A percentile compares a stretch with the other conserved stretches of the same genome.
phyloP scores from a whole-genome alignment of 2,113 vertebrate species.

The Pelmatolapia mariae region DNA sequence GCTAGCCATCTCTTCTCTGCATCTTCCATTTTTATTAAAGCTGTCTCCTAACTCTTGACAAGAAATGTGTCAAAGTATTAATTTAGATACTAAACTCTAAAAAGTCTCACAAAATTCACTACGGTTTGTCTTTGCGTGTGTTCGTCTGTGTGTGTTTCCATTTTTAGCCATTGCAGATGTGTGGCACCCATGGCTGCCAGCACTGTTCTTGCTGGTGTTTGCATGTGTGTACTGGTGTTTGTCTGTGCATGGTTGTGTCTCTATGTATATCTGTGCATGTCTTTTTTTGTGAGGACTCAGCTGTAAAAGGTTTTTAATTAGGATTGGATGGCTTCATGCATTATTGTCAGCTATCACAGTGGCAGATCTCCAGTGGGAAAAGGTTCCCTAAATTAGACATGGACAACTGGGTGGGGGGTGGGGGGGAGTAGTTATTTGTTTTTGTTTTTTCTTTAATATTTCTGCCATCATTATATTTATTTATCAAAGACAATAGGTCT shows the following conservation, averaged over 20 bases:
- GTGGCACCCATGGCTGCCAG: neutral
- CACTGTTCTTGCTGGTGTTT: neutral
- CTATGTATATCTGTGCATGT: neutral
- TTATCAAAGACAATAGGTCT: neutral
- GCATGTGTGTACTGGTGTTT: neutral
- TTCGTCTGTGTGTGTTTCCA: neutral
- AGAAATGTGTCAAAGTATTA: neutral
- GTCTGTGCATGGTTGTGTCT: neutral
- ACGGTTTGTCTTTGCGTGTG: neutral
- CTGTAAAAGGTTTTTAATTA: conserved; percentile 58
- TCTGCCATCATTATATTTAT: conserved; percentile 1
- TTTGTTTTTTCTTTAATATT: neutral
- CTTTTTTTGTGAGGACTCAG: conserved; percentile 39
- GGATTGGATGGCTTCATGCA: conserved; percentile 34
- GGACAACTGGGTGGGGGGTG: neutral
- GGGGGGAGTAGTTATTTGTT: neutral
- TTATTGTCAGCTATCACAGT: conserved; percentile 33
- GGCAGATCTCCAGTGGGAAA: conserved; percentile 19
- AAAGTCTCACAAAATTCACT: neutral
- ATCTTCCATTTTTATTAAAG: neutral
- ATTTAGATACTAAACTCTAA: neutral
- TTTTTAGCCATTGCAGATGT: neutral
- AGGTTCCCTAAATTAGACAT: conserved; percentile 23
- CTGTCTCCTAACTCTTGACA: neutral
- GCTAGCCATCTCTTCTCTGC: neutral